Conservation (phyloP, 2,888 invertebrate genomes). For the Isotomurus palustris region DNA sequence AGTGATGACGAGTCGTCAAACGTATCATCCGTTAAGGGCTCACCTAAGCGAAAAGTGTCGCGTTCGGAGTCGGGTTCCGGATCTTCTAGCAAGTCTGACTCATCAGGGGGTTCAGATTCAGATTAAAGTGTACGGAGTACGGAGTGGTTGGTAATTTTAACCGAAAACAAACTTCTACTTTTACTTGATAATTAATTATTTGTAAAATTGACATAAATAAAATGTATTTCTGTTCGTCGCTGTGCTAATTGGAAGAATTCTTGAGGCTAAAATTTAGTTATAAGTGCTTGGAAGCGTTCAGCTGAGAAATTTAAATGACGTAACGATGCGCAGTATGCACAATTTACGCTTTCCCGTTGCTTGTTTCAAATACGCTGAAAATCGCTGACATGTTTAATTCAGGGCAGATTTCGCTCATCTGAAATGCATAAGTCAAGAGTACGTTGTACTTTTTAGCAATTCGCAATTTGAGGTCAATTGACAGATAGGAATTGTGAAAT, state of each 20-base stretch:
- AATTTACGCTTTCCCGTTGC: conserved; percentile 30
- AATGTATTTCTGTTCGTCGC: no score
- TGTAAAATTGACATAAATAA: no score
- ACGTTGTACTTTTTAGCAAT: not conserved
- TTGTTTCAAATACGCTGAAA: conserved; percentile 28
- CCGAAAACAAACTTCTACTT: not conserved
- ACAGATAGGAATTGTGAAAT: conserved; percentile 27
- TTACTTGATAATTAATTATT: not conserved
- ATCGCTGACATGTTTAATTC: conserved; percentile 25
- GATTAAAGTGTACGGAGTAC: conserved; percentile 11
- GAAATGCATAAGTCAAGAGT: conserved; percentile 7
- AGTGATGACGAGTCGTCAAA: conserved; percentile 31
- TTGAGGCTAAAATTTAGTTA: no score
- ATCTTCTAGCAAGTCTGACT: conserved; percentile 33
- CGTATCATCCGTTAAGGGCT: conserved; percentile 16
- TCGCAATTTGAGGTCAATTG: not conserved
- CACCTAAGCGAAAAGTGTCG: conserved; percentile 26
- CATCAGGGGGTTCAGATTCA: conserved; percentile 28
- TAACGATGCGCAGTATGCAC: no score
- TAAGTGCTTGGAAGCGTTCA: no score
- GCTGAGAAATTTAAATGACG: no score
- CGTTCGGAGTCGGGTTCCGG: conserved; percentile 40
- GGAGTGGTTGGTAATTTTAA: not conserved
- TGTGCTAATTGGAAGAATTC: no score
- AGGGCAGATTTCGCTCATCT: conserved; percentile 32